Conservation (phyloP, 2,113 vertebrate species). For the Ursus arctos region DNA sequence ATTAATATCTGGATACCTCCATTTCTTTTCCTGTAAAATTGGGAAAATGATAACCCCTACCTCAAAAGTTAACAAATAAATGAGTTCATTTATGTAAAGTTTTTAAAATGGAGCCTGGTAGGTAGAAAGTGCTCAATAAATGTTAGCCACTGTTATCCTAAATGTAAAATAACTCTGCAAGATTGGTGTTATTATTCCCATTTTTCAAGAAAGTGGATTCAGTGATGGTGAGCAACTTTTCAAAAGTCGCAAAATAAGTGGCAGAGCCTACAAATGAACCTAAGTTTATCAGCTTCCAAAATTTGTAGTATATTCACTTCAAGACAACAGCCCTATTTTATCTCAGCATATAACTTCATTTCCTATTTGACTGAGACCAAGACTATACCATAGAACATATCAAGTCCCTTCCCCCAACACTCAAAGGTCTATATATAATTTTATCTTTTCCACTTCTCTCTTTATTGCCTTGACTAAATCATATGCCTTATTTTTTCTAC, state of each 20-base stretch:
- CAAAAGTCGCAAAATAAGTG: not conserved
- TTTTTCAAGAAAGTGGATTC: not conserved
- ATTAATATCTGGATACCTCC: not conserved
- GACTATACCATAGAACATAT: not conserved
- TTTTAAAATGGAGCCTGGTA: not conserved
- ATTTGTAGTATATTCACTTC: not conserved
- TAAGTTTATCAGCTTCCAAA: not conserved
- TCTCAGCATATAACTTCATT: not conserved
- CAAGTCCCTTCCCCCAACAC: not conserved
- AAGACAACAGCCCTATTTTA: not conserved
- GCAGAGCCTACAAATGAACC: not conserved
- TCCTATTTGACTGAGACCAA: not conserved
- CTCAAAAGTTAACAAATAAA: not conserved
- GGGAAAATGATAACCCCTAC: not conserved
- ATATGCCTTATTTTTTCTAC: not conserved
- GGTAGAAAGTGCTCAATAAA: not conserved
- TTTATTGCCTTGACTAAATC: slow-evolving; percentile 23
- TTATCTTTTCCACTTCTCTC: not conserved
- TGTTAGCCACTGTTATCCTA: not conserved
- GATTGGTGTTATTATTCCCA: not conserved
- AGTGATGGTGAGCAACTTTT: not conserved
- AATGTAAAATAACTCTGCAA: slow-evolving; percentile 20
- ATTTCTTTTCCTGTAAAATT: not conserved
- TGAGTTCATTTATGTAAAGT: not conserved
- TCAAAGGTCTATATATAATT: not conserved